phyloP scores from a whole-genome alignment of 2,888 invertebrate genomes.

The Beris chalybata region DNA sequence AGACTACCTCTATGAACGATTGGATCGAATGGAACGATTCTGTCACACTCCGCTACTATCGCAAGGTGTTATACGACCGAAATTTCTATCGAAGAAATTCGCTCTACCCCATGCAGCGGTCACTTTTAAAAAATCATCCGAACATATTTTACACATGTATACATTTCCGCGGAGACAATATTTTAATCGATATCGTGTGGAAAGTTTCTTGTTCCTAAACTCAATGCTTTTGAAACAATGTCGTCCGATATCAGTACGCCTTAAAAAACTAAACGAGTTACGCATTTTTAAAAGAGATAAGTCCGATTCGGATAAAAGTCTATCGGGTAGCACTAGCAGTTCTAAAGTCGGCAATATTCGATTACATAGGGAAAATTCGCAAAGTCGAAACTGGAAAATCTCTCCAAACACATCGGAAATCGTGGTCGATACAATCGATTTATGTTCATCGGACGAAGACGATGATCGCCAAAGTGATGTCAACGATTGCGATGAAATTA shows the following conservation, averaged over 20 bases:
- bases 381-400: conserved; percentile 53
- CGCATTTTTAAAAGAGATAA: conserved; percentile 33
- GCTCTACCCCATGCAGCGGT: conserved; percentile 45
- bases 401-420: conserved; percentile 44
- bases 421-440: conserved; percentile 64
- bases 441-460: conserved; percentile 70
- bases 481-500: neutral
- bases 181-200: conserved; percentile 48
- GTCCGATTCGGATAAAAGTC: conserved; percentile 8
- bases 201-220: conserved; percentile 53
- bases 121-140: conserved; percentile 52
- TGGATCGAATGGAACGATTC: conserved; percentile 60
- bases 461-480: conserved; percentile 34
- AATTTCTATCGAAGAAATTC: conserved; percentile 50
- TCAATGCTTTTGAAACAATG: conserved; percentile 51
- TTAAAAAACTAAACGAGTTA: conserved; percentile 51
- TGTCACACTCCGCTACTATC: conserved; percentile 56
- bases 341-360: conserved; percentile 47
- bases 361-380: conserved; percentile 51
- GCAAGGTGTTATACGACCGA: conserved; percentile 42
- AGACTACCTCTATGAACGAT: conserved; percentile 58
- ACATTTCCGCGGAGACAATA: conserved; percentile 54
- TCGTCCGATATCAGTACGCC: conserved; percentile 52
- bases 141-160: conserved; percentile 50
- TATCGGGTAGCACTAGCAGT: conserved; percentile 5